These are phyloP conservation scores for Rhombomys opimus DNA, from an alignment of 2,113 vertebrate species.

Conservation along the genomic window DNA sequence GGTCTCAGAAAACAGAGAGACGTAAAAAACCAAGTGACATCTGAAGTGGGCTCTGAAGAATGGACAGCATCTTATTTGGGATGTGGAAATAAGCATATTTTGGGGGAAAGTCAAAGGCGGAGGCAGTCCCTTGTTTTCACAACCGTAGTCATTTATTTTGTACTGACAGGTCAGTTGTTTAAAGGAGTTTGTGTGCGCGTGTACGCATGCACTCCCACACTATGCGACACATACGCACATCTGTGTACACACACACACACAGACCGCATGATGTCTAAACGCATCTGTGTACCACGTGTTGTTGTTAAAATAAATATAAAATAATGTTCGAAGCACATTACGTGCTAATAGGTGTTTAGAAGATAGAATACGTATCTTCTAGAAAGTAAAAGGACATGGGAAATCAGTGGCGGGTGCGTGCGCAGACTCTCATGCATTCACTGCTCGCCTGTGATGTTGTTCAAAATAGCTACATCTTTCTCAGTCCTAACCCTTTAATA, in stretches of 20 bases:
- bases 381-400: too few relatives aligned
- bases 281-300: too few relatives aligned
- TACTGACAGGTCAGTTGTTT: too few relatives aligned
- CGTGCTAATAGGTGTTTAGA: background rate
- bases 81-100: background rate
- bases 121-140: too few relatives aligned
- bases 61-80: background rate
- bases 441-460: background rate
- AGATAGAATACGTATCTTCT: background rate
- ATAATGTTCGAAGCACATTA: background rate
- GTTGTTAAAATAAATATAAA: background rate
- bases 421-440: background rate
- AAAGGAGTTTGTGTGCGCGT: too few relatives aligned
- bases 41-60: background rate
- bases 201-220: too few relatives aligned
- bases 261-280: too few relatives aligned
- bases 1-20: background rate
- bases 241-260: too few relatives aligned
- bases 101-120: background rate
- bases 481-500: too few relatives aligned
- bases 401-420: background rate
- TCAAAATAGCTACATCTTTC: background rate
- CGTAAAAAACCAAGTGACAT: background rate
- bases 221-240: too few relatives aligned
- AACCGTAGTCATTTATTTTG: too few relatives aligned